phyloP scores from a whole-genome alignment of 2,113 vertebrate genomes.

The Lanius collurio region DNA sequence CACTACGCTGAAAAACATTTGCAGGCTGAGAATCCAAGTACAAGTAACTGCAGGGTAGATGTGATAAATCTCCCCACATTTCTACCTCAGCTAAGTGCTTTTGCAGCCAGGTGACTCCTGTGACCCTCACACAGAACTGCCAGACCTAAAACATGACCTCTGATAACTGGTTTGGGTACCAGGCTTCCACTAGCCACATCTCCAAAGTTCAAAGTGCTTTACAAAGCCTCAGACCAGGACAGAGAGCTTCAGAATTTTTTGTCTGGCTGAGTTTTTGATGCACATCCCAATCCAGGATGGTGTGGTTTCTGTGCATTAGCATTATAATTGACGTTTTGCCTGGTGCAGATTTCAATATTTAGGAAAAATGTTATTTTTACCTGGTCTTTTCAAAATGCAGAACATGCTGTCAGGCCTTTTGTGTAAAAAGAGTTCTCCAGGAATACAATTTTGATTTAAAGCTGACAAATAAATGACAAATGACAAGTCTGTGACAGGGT shows the following conservation, averaged over 20 bases:
- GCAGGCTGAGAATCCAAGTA: background rate
- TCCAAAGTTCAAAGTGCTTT: background rate
- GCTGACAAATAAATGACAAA: background rate
- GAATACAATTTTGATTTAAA: background rate
- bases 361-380: background rate
- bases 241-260: background rate
- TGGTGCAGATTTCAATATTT: background rate
- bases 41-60: background rate
- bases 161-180: background rate
- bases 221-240: background rate
- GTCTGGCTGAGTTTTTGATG: background rate
- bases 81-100: background rate
- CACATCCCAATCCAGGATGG: background rate
- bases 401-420: background rate
- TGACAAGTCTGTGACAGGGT: background rate
- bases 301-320: background rate
- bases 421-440: background rate
- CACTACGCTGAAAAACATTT: background rate
- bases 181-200: background rate
- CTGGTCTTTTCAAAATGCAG: background rate
- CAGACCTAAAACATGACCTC: background rate
- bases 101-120: background rate
- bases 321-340: background rate
- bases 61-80: background rate
- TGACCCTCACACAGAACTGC: background rate